Conservation (phyloP, 2,888 invertebrate genomes). For the Drosophila histrio region DNA sequence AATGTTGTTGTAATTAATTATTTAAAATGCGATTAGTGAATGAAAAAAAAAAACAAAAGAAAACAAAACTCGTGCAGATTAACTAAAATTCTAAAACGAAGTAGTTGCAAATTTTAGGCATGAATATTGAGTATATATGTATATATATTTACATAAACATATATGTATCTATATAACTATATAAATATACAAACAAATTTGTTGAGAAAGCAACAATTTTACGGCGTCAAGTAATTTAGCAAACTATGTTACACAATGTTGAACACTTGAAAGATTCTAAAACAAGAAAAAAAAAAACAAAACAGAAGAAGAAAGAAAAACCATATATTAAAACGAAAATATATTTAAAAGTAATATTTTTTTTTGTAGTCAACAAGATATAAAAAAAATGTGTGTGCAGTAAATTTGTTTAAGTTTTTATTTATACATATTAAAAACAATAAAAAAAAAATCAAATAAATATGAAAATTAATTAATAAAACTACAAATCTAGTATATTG, state of each 20-base stretch:
- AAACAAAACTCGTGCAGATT: conserved; percentile 31
- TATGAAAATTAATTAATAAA: conserved; percentile 53
- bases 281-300: conserved; percentile 34
- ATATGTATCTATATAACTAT: conserved; percentile 5
- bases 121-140: conserved; percentile 30
- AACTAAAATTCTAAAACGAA: conserved; percentile 21
- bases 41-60: not conserved
- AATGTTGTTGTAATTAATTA: conserved; percentile 80
- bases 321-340: conserved; percentile 23
- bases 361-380: conserved; percentile 74
- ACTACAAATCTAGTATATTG: conserved; percentile 48
- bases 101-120: conserved; percentile 52
- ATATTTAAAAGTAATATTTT: conserved; percentile 48
- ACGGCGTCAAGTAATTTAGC: conserved; percentile 59
- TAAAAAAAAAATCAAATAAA: conserved; percentile 54
- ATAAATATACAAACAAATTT: conserved; percentile 35
- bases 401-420: conserved; percentile 81
- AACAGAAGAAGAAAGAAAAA: conserved; percentile 27
- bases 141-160: conserved; percentile 27
- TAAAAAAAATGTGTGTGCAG: conserved; percentile 72
- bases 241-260: conserved; percentile 70
- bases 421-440: conserved; percentile 72
- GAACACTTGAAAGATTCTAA: conserved; percentile 70
- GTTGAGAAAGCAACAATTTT: conserved; percentile 48
- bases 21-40: conserved; percentile 49